A percentile compares a stretch with the other conserved stretches of the same genome.
Evolutionary conservation across 2,113 vertebrate species (phyloP).

Genomic region (Aptenodytes patagonicus): DNA sequence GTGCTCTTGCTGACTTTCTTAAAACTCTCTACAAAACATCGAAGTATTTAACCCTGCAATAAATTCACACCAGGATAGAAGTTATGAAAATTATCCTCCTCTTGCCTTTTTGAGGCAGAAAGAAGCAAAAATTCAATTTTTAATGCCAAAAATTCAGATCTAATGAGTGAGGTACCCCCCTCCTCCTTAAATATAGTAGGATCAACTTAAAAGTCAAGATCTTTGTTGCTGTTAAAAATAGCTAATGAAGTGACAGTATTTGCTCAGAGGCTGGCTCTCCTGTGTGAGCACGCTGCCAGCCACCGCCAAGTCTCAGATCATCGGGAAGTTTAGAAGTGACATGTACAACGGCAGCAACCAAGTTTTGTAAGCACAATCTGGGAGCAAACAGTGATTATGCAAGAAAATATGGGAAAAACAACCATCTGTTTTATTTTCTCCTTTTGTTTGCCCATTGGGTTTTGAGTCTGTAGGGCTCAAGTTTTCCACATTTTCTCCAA

Average conservation of each 20-base stretch:
- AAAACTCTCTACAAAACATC: not conserved
- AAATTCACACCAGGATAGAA: not conserved
- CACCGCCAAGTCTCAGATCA: not conserved
- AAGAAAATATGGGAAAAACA: slow-evolving; percentile 5
- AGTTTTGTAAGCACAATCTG: not conserved
- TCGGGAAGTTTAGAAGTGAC: not conserved
- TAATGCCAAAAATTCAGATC: not conserved
- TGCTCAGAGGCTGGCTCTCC: not conserved
- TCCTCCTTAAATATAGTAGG: not conserved
- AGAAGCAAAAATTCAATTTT: not conserved
- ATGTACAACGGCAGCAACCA: not conserved
- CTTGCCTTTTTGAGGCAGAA: not conserved
- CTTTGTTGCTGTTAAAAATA: not conserved
- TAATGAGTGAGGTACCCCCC: not conserved
- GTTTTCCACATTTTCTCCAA: not conserved
- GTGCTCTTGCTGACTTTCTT: not conserved
- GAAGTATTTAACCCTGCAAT: not conserved
- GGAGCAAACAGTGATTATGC: not conserved
- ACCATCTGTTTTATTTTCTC: not conserved
- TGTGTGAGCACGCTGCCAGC: rapidly evolving
- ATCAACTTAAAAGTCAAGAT: not conserved
- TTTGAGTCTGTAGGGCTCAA: not conserved
- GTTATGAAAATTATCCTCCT: not conserved
- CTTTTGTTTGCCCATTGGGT: not conserved
- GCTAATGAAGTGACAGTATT: not conserved